Evolutionary conservation across 2,113 vertebrate species (phyloP).

Genomic region (Alexandromys fortis): DNA sequence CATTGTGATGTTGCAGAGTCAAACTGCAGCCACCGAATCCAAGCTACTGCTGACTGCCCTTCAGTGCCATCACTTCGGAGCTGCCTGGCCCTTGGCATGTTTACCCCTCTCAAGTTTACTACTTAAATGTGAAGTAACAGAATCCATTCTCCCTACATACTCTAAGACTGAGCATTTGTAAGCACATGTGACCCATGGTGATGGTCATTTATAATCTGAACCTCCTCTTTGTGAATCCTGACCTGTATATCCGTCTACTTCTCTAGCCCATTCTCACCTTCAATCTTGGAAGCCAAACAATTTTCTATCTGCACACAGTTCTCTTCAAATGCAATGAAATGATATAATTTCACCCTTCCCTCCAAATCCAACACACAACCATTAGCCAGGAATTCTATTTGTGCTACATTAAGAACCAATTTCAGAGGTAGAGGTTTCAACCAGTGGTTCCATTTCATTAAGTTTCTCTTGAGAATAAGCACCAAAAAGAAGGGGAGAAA

Average conservation of each 20-base stretch:
- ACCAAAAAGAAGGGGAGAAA: background rate
- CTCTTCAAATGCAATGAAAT: background rate
- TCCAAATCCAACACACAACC: background rate
- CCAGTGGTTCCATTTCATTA: constrained; percentile 52
- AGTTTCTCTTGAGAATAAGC: constrained; percentile 63
- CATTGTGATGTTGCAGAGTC: fast-evolving
- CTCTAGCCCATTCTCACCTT: background rate
- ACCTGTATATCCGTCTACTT: background rate
- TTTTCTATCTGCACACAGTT: background rate
- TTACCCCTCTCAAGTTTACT: background rate
- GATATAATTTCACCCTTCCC: background rate
- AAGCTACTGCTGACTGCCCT: background rate
- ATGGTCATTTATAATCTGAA: background rate
- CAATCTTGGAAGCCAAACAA: background rate
- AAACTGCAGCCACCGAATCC: background rate
- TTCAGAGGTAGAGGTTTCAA: constrained; percentile 39
- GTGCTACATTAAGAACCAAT: constrained; percentile 59
- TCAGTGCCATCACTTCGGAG: background rate
- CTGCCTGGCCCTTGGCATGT: background rate
- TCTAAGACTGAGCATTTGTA: background rate
- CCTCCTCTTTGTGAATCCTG: background rate
- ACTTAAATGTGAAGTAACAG: background rate
- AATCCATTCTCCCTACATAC: background rate
- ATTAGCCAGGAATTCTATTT: constrained; percentile 55
- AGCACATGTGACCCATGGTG: background rate